These are phyloP conservation scores for Chinchilla lanigera DNA, from an alignment of 2,113 vertebrate genomes.

Conservation along the genomic window DNA sequence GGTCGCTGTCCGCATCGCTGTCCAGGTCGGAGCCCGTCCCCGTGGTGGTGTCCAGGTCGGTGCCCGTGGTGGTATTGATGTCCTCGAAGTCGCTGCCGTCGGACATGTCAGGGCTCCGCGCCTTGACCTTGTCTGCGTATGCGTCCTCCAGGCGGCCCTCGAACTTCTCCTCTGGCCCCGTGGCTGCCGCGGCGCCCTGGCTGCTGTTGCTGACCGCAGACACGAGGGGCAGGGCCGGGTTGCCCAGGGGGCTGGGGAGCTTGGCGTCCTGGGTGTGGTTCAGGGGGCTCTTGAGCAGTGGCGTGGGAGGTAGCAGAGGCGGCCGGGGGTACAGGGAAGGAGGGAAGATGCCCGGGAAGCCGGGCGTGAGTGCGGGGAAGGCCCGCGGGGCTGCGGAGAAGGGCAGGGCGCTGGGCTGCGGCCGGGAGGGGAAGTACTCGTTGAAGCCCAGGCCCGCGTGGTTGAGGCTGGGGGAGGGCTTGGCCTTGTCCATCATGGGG, in stretches of 20 bases:
- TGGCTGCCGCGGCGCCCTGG: slow-evolving; percentile 13
- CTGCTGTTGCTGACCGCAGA: slow-evolving; percentile 89
- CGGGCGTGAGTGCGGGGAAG: slow-evolving; percentile 90
- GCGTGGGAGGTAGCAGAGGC: slow-evolving; percentile 94
- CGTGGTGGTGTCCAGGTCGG: slow-evolving; percentile 97
- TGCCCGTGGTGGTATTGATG: slow-evolving; percentile 97
- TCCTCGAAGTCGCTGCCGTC: slow-evolving; percentile 99
- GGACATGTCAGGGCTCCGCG: slow-evolving; percentile 94
- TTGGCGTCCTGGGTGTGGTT: slow-evolving; percentile 93
- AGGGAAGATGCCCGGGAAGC: slow-evolving; percentile 96
- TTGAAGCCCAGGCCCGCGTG: slow-evolving; percentile 93
- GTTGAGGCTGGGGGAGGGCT: slow-evolving; percentile 92
- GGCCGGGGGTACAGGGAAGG: slow-evolving; percentile 96
- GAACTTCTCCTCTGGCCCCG: slow-evolving; percentile 88
- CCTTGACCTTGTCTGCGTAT: slow-evolving; percentile 91
- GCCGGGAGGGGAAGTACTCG: slow-evolving; percentile 96
- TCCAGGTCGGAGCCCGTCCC: slow-evolving; percentile 97
- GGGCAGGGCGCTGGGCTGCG: slow-evolving; percentile 92
- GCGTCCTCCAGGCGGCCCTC: slow-evolving; percentile 89
- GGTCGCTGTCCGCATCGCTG: slow-evolving; percentile 95
- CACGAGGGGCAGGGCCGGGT: slow-evolving; percentile 90
- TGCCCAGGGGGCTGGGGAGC: slow-evolving; percentile 93
- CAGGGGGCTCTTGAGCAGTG: slow-evolving; percentile 95
- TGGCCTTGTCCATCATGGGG: slow-evolving; percentile 95
- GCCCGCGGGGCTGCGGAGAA: slow-evolving; percentile 91